These are phyloP conservation scores for Dynastes grantii DNA, from an alignment of 2,888 invertebrate genomes.

Conservation along the genomic window DNA sequence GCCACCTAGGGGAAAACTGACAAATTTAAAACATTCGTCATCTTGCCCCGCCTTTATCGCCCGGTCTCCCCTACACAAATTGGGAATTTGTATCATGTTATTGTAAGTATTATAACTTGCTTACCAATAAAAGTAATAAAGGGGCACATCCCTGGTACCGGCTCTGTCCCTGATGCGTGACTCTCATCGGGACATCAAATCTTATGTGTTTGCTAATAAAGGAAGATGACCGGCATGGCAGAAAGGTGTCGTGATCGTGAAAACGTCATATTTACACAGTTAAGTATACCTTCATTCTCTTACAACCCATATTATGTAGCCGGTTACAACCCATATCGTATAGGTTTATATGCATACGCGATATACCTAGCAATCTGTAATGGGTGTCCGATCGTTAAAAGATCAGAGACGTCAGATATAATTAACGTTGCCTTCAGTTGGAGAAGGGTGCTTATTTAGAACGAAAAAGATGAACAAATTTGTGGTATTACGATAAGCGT, in stretches of 20 bases:
- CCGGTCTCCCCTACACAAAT: too few relatives aligned
- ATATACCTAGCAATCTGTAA: too few relatives aligned
- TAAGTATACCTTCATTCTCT: not conserved
- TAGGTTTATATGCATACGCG: not conserved
- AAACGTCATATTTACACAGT: conserved; percentile 26
- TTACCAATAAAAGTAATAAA: too few relatives aligned
- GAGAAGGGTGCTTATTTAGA: not conserved
- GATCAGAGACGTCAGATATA: not conserved
- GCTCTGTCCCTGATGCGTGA: not conserved
- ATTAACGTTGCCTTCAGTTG: not conserved
- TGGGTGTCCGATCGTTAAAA: too few relatives aligned
- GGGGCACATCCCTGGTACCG: not conserved
- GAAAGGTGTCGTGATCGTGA: conserved; percentile 19
- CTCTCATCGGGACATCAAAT: conserved; percentile 13
- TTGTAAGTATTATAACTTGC: too few relatives aligned
- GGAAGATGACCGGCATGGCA: conserved; percentile 4
- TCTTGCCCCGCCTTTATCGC: too few relatives aligned
- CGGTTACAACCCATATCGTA: not conserved
- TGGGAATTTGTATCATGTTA: too few relatives aligned
- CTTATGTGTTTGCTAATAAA: conserved; percentile 40
- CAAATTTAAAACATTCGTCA: too few relatives aligned
- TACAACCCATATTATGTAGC: not conserved
- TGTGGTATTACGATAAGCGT: not conserved
- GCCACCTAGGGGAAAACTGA: too few relatives aligned
- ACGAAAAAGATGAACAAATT: not conserved